Percentiles rank a stretch among this genome's conserved stretches.
Conservation (phyloP, 2,113 vertebrate species). For the Craseonycteris thonglongyai region DNA sequence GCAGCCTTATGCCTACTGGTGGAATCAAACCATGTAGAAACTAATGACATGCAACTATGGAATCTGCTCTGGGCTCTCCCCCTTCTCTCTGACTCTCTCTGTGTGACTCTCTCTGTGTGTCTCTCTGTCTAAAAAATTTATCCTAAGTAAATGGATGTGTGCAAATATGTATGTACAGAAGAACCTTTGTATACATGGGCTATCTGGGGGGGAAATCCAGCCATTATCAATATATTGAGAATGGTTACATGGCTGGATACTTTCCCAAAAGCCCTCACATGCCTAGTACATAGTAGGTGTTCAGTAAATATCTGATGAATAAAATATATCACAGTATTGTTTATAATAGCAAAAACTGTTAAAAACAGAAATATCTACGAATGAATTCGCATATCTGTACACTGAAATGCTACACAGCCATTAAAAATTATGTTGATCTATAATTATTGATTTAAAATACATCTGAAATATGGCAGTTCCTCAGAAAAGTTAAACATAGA, state of each 20-base stretch:
- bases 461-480: not conserved
- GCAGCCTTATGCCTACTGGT: too few relatives aligned
- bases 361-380: not conserved
- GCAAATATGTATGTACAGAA: not conserved
- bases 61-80: too few relatives aligned
- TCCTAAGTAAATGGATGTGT: not conserved
- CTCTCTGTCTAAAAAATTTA: not conserved
- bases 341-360: not conserved
- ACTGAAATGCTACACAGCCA: not conserved
- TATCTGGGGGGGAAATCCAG: too few relatives aligned
- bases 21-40: too few relatives aligned
- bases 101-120: too few relatives aligned
- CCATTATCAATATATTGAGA: too few relatives aligned
- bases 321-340: not conserved
- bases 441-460: not conserved
- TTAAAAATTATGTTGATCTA: not conserved
- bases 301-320: not conserved
- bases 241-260: too few relatives aligned
- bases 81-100: too few relatives aligned
- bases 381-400: not conserved
- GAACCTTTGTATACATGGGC: not conserved
- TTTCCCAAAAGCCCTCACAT: too few relatives aligned
- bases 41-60: too few relatives aligned
- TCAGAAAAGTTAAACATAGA: not conserved
- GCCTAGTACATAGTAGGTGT: not conserved